A percentile compares a stretch with the other conserved stretches of the same genome.
Evolutionary conservation across 1,140 invertebrate species (phyloP).

Genomic region (Mya arenaria): DNA sequence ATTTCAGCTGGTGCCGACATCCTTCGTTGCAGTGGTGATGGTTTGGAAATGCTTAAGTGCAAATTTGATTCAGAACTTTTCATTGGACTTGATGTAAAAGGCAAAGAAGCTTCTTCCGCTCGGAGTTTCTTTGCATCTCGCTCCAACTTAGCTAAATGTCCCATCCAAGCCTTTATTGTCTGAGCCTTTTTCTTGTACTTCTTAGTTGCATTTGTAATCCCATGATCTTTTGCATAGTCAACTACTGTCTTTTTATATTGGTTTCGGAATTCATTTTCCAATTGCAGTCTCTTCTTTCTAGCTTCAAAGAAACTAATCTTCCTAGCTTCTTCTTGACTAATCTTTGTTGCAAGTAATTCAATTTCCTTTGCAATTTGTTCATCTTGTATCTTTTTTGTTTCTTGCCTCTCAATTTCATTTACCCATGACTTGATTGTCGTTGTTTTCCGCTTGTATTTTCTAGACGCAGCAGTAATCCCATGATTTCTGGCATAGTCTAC

Average conservation of each 20-base stretch:
- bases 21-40: too few relatives aligned
- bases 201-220: constrained; percentile 30
- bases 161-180: constrained; percentile 46
- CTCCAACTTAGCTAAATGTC: constrained; percentile 28
- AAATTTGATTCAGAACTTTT: neutral
- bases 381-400: constrained; percentile 37
- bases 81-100: too few relatives aligned
- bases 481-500: constrained; percentile 49
- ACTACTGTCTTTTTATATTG: constrained; percentile 2
- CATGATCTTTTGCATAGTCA: constrained; percentile 46
- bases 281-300: constrained; percentile 16
- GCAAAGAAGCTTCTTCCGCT: neutral
- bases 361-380: constrained; percentile 39
- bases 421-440: constrained; percentile 38
- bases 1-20: neutral
- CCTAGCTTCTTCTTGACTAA: constrained; percentile 32
- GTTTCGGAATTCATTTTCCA: constrained; percentile 38
- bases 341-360: constrained; percentile 29
- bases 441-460: constrained; percentile 46
- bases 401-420: constrained; percentile 30
- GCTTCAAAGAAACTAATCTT: constrained; percentile 33
- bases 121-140: constrained; percentile 35
- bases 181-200: constrained; percentile 42
- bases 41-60: too few relatives aligned
- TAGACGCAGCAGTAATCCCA: constrained; percentile 45